Evolutionary conservation across 2,797 vertebrate species (phyloP), one percentile per base, ranked within the genome.

Genomic region (Chromis chromis): DNA sequence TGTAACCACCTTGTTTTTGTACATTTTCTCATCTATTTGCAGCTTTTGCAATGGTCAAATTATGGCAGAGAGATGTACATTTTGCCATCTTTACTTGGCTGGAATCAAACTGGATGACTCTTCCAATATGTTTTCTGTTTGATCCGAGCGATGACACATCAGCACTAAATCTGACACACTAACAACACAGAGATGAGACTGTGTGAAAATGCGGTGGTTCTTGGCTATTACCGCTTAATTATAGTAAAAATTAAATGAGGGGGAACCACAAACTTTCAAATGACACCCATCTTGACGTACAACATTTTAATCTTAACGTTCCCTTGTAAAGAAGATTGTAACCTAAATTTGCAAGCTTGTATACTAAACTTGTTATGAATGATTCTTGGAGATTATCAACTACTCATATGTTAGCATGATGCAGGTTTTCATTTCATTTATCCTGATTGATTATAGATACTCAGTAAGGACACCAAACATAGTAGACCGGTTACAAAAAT

Each of bases 31-130:
- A 59, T 79, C 76, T 66, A 63, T 58, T 65, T 44, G 27, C 70
- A 50, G 73, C 70, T 71, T 71, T 72, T 62, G 72, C 83, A 79
- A 87, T 76, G 76, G 80, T 85, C 67, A 52, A 24, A 19, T 61
- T 66, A 70, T 39, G 13, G 60, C 42, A 19, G 57, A 61, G 73
- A 21, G 10, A 62, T 65, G 71, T 69, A 69, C 65, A 77, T 79
- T 31, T 27, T 54, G 64, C 68, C 61, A 82, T 49, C 59, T 82
- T 60, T 39, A 27, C 59, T 76, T 33, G 31, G 48, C 27, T 67
- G 17, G 59, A 53, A 60, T 70, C 13, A 7, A 40, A 27, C 62
- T 2, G 52, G 56, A 50, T 0, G 61, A 82, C 68, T 74, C 24
- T 13, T 70, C 74, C 49, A 39, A 36, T 60, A 8, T 17, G 71